phyloP scores from a whole-genome alignment of 2,888 invertebrate genomes.

The Cheilosia vernalis region DNA sequence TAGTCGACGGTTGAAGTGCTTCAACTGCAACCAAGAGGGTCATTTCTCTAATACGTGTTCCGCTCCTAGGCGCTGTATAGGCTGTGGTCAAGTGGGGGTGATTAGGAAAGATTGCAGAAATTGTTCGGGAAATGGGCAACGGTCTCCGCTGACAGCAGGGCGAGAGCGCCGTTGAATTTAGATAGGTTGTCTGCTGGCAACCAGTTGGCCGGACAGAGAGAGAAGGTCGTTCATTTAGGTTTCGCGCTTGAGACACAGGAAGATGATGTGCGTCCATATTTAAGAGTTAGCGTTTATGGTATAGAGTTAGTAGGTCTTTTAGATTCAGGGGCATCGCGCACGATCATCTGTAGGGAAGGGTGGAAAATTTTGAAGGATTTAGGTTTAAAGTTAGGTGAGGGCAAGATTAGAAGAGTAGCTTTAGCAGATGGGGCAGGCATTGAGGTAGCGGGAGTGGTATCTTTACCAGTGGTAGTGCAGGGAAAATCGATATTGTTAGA shows the following conservation, averaged over 20 bases:
- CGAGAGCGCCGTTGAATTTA: not conserved
- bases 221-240: not conserved
- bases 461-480: too few relatives aligned
- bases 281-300: slow-evolving; percentile 6
- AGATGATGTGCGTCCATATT: not conserved
- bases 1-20: not conserved
- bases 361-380: not conserved
- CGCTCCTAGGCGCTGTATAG: not conserved
- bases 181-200: not conserved
- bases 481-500: not conserved
- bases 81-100: not conserved
- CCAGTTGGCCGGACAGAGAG: not conserved
- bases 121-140: not conserved
- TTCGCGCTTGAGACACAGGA: not conserved
- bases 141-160: not conserved
- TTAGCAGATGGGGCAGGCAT: not conserved
- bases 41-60: not conserved
- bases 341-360: not conserved
- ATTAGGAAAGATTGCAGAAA: not conserved
- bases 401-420: not conserved
- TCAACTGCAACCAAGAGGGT: not conserved
- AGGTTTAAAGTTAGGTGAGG: not conserved
- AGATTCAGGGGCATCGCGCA: not conserved
- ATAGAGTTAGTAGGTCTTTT: not conserved
- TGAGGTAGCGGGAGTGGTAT: not conserved